Evolutionary conservation across 53 echinoderm and acorn worm genomes (phyloP), one percentile per base, ranked within the genome.

Genomic region (Actinopyga echinites): DNA sequence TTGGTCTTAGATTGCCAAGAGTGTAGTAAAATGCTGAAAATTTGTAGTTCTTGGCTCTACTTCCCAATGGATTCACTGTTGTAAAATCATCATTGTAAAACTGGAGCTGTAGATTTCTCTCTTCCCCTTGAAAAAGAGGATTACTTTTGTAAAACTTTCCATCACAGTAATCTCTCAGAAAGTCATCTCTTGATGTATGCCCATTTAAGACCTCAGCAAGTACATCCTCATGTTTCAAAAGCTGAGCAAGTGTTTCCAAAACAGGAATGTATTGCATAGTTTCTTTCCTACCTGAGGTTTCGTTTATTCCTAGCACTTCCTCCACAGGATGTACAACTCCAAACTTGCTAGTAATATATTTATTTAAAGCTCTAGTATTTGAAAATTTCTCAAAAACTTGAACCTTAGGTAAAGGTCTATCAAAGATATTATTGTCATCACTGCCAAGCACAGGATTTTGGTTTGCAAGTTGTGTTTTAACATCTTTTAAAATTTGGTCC

Each of bases 11-110:
- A 30, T 83, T 83, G 22, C 53, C 56, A 49, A 83, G 59, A 17
- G 71, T 36, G 30, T 56, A 73, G 59, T 84, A 84, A 13, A 84
- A 36, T 30, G 83, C 74, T 22, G 84, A 84, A 63, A 84, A 36
- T 59, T 84, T 84, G 58, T 35, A 33, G n/a, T 23, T 25, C 53
- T 58, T 43, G 25, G 38, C 52, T 24, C 22, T 66, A 20, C 53
- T 84, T 24, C 74, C 84, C 37, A 73, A 38, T 8, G 58, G 84
- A 58, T 84, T 71, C 40, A 57, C 58, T 55, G 68, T 13, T 2
- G 84, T 73, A 19, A 82, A 82, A 63, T 84, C 84, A 56, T 56
- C 84, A 73, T 20, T 36, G 57, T 83, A 34, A 24, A 55, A 79
- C 11, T 34, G 65, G 20, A 65, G 9, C 35, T 65, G 35, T 1